A percentile compares a stretch with the other conserved stretches of the same genome.
Conservation (phyloP, 1,140 invertebrate species). For the Tetragonula clypearis region DNA sequence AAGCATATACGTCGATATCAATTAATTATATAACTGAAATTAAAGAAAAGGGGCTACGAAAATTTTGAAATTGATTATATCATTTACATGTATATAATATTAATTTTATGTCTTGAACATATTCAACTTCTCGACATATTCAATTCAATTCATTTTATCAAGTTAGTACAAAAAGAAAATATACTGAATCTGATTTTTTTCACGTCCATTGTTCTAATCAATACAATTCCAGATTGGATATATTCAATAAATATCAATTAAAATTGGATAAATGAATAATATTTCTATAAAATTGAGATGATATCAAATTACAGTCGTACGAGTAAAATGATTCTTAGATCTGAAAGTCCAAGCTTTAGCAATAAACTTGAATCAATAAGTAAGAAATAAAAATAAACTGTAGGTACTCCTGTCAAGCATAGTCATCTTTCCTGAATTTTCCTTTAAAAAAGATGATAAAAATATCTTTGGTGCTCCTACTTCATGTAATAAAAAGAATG, state of each 20-base stretch:
- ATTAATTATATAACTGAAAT: constrained; percentile 14
- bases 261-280: constrained; percentile 43
- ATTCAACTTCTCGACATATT: background rate
- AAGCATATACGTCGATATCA: constrained; percentile 14
- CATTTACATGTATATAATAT: constrained; percentile 29
- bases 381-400: constrained; percentile 52
- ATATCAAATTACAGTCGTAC: constrained; percentile 36
- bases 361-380: constrained; percentile 28
- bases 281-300: constrained; percentile 27
- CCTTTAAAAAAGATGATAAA: constrained; percentile 68
- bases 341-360: constrained; percentile 37
- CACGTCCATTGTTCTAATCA: constrained; percentile 28
- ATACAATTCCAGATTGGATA: constrained; percentile 44
- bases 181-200: constrained; percentile 35
- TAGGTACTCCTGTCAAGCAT: constrained; percentile 40
- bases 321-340: constrained; percentile 59
- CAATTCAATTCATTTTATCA: constrained; percentile 38
- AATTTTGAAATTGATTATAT: constrained; percentile 42
- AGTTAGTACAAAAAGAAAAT: constrained; percentile 39
- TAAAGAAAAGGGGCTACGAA: constrained; percentile 50
- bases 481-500: constrained; percentile 64
- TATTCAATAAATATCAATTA: constrained; percentile 50
- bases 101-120: constrained; percentile 18
- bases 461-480: constrained; percentile 77
- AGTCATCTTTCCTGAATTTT: constrained; percentile 30